Evolutionary conservation across 2,113 vertebrate genomes (phyloP), one percentile per base, ranked within the genome.

Genomic region (Cygnus buccinator): DNA sequence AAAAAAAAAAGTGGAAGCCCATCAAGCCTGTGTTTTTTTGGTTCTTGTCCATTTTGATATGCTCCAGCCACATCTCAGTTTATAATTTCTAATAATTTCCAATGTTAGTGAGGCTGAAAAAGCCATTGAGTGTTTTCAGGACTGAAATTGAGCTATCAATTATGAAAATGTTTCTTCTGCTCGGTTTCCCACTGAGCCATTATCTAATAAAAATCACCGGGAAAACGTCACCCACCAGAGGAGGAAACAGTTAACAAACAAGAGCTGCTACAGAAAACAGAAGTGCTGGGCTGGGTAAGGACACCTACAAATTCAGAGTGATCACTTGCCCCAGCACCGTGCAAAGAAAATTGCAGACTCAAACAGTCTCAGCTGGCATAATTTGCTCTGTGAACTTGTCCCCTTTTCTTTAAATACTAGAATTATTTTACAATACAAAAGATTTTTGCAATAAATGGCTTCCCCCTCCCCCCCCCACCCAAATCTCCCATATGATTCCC

Each of bases 141-240:
- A 91, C 95, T 94, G 96, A 97, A 96, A 97, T 89, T 95, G 96
- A 97, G 91, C 95, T 87, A 97, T 97, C 96, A 96, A 97, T 97
- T 97, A 97, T 80, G 95, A 96, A 96, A 96, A 96, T 94, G 93
- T 95, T 97, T 96, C 95, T 96, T 97, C 96, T 97, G 96, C 96
- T 96, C 96, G 58, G 94, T 96, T 97, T 95, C 93, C 87, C 58
- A 67, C 77, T 66, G 77, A 94, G 87, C 58, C 94, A 83, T 94
- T 94, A 94, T 92, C 81, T 94, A 87, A 94, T 95, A 96, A 95
- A 96, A 96, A 55, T 81, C 84, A 82, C 87, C 50, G 77, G 89
- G 87, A 94, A 87, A 95, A 92, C 77, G 66, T 95, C 86, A 44
- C 62, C 86, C 37, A 2, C 73, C 92, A 76, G 59, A 75, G 41